Conservation (phyloP, 2,113 vertebrate species). For the Pterocles orientalis region DNA sequence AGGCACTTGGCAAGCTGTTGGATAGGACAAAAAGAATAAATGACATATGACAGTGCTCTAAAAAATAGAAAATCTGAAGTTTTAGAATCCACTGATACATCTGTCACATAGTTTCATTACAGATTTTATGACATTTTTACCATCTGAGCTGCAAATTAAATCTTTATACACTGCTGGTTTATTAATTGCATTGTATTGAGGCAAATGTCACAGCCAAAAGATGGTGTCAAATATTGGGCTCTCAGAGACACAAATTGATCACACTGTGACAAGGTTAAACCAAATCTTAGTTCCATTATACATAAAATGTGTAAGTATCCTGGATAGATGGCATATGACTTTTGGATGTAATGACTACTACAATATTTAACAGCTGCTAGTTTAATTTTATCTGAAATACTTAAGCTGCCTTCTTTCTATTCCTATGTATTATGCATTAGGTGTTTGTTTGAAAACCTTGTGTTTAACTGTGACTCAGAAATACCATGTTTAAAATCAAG, state of each 20-base stretch:
- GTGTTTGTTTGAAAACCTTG: neutral
- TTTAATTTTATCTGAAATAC: slow-evolving; percentile 13
- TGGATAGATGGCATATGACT: neutral
- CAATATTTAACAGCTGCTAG: slow-evolving; percentile 17
- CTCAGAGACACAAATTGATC: neutral
- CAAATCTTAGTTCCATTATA: neutral
- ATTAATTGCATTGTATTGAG: slow-evolving; percentile 23
- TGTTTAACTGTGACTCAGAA: neutral
- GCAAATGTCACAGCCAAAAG: slow-evolving; percentile 13
- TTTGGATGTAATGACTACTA: slow-evolving; percentile 10
- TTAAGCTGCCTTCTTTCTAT: neutral
- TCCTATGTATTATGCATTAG: neutral
- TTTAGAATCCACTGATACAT: slow-evolving; percentile 1
- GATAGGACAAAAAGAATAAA: neutral
- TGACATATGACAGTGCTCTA: neutral
- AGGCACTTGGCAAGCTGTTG: neutral
- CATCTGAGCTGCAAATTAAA: neutral
- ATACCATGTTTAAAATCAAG: neutral
- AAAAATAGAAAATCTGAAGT: neutral
- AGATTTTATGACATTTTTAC: slow-evolving; percentile 5
- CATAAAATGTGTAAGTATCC: neutral
- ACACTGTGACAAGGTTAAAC: neutral
- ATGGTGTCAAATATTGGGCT: neutral
- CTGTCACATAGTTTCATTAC: neutral
- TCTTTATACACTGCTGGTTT: slow-evolving; percentile 10